A percentile compares a stretch with the other conserved stretches of the same genome.
phyloP scores from a whole-genome alignment of 2,888 invertebrate species.

The Trichopria drosophilae region DNA sequence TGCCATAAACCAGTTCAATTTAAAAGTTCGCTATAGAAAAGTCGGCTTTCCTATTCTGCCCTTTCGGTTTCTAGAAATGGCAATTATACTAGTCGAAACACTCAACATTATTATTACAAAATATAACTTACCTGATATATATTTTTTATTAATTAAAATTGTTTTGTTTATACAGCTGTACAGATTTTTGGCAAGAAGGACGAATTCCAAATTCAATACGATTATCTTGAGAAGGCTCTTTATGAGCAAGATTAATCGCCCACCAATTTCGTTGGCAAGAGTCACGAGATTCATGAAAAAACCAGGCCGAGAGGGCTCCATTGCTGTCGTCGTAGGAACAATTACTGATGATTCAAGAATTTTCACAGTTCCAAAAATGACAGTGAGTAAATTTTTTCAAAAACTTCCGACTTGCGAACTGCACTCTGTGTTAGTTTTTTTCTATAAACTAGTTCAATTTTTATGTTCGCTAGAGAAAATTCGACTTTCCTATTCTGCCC shows the following conservation, averaged over 20 bases:
- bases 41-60: constrained; percentile 52
- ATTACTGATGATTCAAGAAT: constrained; percentile 94
- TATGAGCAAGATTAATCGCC: constrained; percentile 95
- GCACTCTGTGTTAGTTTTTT: constrained; percentile 55
- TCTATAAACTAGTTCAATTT: constrained; percentile 50
- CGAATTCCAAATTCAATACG: constrained; percentile 94
- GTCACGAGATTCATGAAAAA: constrained; percentile 85
- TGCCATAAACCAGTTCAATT: constrained; percentile 49
- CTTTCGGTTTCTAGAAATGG: constrained; percentile 35
- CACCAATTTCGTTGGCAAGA: constrained; percentile 90
- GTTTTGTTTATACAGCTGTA: constrained; percentile 72
- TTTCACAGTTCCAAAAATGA: constrained; percentile 87
- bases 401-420: constrained; percentile 42
- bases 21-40: constrained; percentile 54
- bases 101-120: neutral
- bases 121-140: neutral
- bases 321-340: constrained; percentile 92
- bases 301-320: constrained; percentile 81
- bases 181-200: constrained; percentile 94
- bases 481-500: constrained; percentile 52
- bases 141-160: constrained; percentile 1
- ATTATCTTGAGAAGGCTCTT: constrained; percentile 92
- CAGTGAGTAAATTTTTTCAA: constrained; percentile 59
- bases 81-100: constrained; percentile 50
- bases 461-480: constrained; percentile 52